A percentile compares a stretch with the other conserved stretches of the same genome.
These are phyloP conservation scores for Dicerorhinus sumatrensis DNA, from an alignment of 2,113 vertebrate genomes.

Conservation along the genomic window DNA sequence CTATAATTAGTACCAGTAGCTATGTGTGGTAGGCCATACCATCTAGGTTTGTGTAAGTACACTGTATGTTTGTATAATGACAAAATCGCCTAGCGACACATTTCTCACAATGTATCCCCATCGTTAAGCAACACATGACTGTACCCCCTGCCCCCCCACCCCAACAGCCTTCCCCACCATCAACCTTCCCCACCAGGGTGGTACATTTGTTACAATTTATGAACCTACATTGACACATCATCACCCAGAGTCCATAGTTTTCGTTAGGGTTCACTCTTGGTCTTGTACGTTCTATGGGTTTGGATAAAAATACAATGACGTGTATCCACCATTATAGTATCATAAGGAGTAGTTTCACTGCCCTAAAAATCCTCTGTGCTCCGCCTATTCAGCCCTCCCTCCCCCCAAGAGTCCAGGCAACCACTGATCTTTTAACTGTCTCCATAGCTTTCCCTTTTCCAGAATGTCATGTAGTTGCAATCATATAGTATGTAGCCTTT, in stretches of 20 bases:
- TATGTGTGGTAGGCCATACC: too few relatives aligned
- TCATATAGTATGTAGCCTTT: background rate
- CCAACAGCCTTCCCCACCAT: background rate
- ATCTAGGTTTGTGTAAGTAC: too few relatives aligned
- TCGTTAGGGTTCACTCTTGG: background rate
- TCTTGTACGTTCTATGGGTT: background rate
- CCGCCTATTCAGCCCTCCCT: background rate
- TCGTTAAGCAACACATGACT: too few relatives aligned
- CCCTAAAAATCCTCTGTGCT: background rate
- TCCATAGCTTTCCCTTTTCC: background rate
- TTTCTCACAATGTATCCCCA: too few relatives aligned
- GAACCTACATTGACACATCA: background rate
- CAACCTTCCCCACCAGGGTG: too few relatives aligned
- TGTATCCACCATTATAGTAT: rapidly evolving
- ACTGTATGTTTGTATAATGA: too few relatives aligned
- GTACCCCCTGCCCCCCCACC: background rate
- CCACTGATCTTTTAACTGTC: background rate
- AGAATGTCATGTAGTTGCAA: background rate
- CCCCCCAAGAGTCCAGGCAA: background rate
- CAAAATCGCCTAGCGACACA: too few relatives aligned
- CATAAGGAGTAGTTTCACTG: background rate
- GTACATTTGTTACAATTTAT: background rate
- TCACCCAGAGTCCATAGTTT: background rate
- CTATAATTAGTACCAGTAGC: too few relatives aligned
- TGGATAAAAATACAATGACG: background rate